A percentile compares a stretch with the other conserved stretches of the same genome.
Conservation (phyloP, 2,797 vertebrate species). For the Paratrypauchen microcephalus region DNA sequence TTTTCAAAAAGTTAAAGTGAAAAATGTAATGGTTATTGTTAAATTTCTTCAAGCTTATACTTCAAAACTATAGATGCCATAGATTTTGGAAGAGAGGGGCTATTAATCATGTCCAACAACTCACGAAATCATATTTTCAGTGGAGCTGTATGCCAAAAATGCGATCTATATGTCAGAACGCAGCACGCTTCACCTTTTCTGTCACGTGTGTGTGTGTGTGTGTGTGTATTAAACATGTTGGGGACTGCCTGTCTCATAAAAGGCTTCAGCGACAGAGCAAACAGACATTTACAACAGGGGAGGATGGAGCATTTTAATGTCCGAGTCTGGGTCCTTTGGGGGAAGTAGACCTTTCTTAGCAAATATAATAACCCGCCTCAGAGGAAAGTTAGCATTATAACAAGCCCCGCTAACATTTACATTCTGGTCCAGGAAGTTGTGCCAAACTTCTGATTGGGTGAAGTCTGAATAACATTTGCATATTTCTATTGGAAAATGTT, state of each 20-base stretch:
- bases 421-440: constrained; percentile 14
- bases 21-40: not conserved
- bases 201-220: constrained; percentile 11
- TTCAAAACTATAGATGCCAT: constrained; percentile 30
- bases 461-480: not conserved
- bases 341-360: constrained; percentile 38
- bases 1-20: no score
- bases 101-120: constrained; percentile 40
- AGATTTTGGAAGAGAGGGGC: constrained; percentile 28
- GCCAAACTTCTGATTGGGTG: constrained; percentile 9
- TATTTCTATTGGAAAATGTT: not conserved
- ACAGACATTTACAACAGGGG: constrained; percentile 51
- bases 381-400: constrained; percentile 21
- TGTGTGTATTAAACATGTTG: constrained; percentile 15
- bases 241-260: constrained; percentile 36
- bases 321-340: constrained; percentile 27
- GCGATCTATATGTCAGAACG: constrained; percentile 34
- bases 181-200: constrained; percentile 38
- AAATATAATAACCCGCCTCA: constrained; percentile 31
- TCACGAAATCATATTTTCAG: constrained; percentile 38
- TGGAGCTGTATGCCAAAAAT: constrained; percentile 23
- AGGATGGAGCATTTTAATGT: constrained; percentile 21
- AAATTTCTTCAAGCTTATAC: constrained; percentile 11
- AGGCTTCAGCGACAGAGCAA: constrained; percentile 34
- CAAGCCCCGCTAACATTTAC: not conserved